Evolutionary conservation across 1,140 invertebrate genomes (phyloP), one percentile per base, ranked within the genome.

Genomic region (Drosophila persimilis): DNA sequence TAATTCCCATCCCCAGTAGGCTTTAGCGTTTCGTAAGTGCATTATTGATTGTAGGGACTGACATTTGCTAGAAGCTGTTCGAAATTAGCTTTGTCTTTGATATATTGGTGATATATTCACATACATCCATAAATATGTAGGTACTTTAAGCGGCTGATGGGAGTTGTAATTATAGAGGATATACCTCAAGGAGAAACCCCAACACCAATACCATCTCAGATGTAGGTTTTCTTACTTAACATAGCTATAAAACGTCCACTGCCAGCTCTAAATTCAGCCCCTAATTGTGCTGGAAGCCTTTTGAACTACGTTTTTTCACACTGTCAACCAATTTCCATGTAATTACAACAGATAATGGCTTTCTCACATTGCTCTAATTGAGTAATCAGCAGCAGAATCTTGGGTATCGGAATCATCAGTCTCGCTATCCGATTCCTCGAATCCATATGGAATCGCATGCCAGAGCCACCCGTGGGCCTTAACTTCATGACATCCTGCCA

Each of bases 341-440:
- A 80, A 83, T 81, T 73, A 81, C 54, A 61, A 56, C 60, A 46
- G 20, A 46, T 24, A 61, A 51, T 51, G 51, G 73, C 44, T 53
- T 64, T 72, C 72, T 54, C 62, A 76, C 53, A 69, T 39, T 63
- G 29, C 67, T 65, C 77, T 75, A 88, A 86, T 88, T 86, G 81
- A 86, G 74, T 44, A 64, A 78, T 86, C 74, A 86, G 67, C 48
- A 54, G 72, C 57, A 58, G 61, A 54, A 75, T 57, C 51, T 35
- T 35, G 8, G 31, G 31, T 35, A 62, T 31, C 15, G 54, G 39
- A 2, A 20, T 29, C 41, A 59, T 60, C 57, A 46, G 50, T 55
- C 7, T 46, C 66, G 41, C 43, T 50, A 54, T 24, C 43, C 20
- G 29, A 50, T 63, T 54, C 20, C 24, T 17, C 17, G 41, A 51